Conservation (phyloP, 2,888 invertebrate species). For the Tenodera sinensis region DNA sequence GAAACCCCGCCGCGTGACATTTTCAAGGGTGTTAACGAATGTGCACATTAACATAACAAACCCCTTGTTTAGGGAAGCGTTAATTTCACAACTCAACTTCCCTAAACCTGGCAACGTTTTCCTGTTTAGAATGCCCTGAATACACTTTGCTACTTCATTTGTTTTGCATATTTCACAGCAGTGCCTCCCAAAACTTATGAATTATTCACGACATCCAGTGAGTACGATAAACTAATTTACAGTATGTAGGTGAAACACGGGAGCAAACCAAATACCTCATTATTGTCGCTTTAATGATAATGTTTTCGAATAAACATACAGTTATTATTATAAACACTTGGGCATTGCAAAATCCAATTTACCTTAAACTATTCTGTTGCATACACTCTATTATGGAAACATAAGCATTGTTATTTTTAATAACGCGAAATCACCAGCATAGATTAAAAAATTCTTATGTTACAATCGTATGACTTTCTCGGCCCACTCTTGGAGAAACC, state of each 20-base stretch:
- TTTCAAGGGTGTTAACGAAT: not conserved
- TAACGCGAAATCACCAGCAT: no score
- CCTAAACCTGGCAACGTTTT: not conserved
- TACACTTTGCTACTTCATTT: not conserved
- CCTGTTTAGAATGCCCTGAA: not conserved
- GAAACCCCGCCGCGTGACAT: not conserved
- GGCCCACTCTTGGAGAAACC: no score
- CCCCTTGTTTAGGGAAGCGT: not conserved
- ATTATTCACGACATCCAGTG: not conserved
- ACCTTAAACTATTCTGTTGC: no score
- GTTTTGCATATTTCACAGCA: not conserved
- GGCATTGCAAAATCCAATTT: no score
- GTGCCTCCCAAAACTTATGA: not conserved
- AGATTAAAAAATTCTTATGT: no score
- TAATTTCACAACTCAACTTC: not conserved
- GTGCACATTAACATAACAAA: not conserved
- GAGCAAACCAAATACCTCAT: no score
- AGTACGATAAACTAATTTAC: not conserved
- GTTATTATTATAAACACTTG: no score
- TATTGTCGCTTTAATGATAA: no score
- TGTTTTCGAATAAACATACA: no score
- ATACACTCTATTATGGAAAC: no score
- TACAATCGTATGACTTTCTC: no score
- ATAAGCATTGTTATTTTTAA: no score
- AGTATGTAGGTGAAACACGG: not conserved